A percentile compares a stretch with the other conserved stretches of the same genome.
Conservation (phyloP, 2,797 vertebrate species). For the Aotus griseimembra region DNA sequence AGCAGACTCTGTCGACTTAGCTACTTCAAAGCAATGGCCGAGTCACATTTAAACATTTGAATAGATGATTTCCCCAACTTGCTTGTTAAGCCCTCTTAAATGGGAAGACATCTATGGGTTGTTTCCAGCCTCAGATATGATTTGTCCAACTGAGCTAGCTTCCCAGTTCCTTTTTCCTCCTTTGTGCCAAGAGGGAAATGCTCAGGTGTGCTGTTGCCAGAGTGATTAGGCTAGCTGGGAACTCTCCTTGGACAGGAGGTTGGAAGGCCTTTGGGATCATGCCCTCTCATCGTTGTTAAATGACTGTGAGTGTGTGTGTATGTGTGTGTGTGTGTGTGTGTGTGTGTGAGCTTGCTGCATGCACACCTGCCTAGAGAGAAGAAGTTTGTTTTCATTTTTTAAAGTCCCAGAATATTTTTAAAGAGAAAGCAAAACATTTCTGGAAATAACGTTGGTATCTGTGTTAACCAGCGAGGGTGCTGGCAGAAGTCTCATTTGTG, state of each 20-base stretch:
- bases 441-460: background rate
- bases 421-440: slow-evolving; percentile 61
- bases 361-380: slow-evolving; percentile 44
- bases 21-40: slow-evolving; percentile 77
- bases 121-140: slow-evolving; percentile 67
- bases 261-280: slow-evolving; percentile 81
- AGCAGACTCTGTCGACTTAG: slow-evolving; percentile 75
- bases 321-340: background rate
- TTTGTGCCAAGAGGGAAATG: slow-evolving; percentile 75
- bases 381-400: slow-evolving; percentile 35
- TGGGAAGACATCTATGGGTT: slow-evolving; percentile 46
- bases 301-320: slow-evolving; percentile 50
- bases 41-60: slow-evolving; percentile 80
- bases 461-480: background rate
- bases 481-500: background rate
- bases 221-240: slow-evolving; percentile 82
- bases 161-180: slow-evolving; percentile 69
- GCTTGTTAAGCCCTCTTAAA: slow-evolving; percentile 69
- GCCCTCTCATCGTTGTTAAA: slow-evolving; percentile 81
- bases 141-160: slow-evolving; percentile 77
- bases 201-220: slow-evolving; percentile 78
- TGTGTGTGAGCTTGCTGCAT: too few species aligned
- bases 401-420: slow-evolving; percentile 58
- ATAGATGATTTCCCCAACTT: slow-evolving; percentile 79
- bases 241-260: slow-evolving; percentile 80